A percentile compares a stretch with the other conserved stretches of the same genome.
Conservation (phyloP, 1,140 invertebrate genomes). For the Nixonia krombeini region DNA sequence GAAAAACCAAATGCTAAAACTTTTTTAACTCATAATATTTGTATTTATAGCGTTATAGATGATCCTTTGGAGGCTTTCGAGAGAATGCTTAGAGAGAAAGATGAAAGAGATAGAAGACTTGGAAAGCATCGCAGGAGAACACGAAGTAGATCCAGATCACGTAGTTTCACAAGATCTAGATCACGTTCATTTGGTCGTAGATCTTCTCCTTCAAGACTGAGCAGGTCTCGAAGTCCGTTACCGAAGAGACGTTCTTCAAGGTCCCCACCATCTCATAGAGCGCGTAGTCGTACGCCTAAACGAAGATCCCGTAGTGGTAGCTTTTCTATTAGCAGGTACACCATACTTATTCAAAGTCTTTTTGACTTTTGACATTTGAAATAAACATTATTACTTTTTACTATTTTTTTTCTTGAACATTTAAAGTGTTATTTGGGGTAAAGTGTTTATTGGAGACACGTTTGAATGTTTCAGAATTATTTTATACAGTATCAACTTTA, state of each 20-base stretch:
- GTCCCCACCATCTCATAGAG: slow-evolving; percentile 63
- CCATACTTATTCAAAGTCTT: not conserved
- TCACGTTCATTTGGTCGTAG: slow-evolving; percentile 67
- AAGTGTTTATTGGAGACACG: too few relatives aligned
- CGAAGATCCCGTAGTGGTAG: slow-evolving; percentile 67
- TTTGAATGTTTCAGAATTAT: too few relatives aligned
- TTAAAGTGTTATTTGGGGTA: not conserved
- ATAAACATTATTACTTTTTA: too few relatives aligned
- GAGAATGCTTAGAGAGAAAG: slow-evolving; percentile 86
- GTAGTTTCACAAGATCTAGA: slow-evolving; percentile 71
- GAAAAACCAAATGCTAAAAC: too few relatives aligned
- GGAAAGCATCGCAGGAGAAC: slow-evolving; percentile 75
- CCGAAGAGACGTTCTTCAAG: slow-evolving; percentile 59
- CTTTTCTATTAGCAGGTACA: slow-evolving; percentile 73
- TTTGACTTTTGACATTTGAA: too few relatives aligned
- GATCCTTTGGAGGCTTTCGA: slow-evolving; percentile 89
- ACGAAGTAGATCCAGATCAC: slow-evolving; percentile 68
- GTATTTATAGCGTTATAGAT: slow-evolving; percentile 76
- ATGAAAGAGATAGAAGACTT: slow-evolving; percentile 78
- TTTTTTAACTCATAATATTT: not conserved
- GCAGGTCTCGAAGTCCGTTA: slow-evolving; percentile 65
- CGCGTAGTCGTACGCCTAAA: slow-evolving; percentile 68
- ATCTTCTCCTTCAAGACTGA: slow-evolving; percentile 58
- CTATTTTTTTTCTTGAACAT: not conserved
- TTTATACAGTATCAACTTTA: too few relatives aligned